Base-by-base conservation (phyloP, 2,113 vertebrate genomes). In the Gasterosteus nipponicus region DNA sequence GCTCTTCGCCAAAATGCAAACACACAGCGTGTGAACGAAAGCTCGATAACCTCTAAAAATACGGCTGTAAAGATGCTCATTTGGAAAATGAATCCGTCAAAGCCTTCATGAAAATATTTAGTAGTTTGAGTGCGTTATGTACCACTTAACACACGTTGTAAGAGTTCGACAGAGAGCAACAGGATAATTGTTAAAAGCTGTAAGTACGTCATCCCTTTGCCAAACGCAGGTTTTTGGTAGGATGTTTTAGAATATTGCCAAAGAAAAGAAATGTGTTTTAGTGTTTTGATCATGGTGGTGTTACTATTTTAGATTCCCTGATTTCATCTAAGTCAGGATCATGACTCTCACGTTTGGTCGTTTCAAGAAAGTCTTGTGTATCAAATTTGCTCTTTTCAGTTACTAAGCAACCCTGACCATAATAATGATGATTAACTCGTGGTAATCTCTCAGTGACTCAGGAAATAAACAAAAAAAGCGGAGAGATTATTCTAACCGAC, bases 151-250 rank as follows among this genome's bases (percentile, higher is more conserved):
- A 41, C 5, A 7, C 5, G 7, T 0, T 7, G 35, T 22, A 12
- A 19, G 26, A 19, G 11, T 70, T 5, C 38, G 46, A 61, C 12
- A 39, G 16, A 9, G 33, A 35, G 12, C 11, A 15, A 72, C 66
- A 56, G 65, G 12, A 41, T 61, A 64, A 70, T 66, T 57, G 33
- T 26, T 12, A 15, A 81, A 57, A 83, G 69, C 83, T 67, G 78
- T 54, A 70, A 75, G 49, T 72, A 71, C 64, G 26, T 82, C 58
- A 77, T 38, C 69, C 22, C 10, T 4, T n/a, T 1, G 35, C 33
- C 53, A n/a, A 33, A 66, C 61, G 70, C 22, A 54, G 35, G 39
- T 8, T 70, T 69, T 60, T 7, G 46, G 46, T 47, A 60, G 47
- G 60, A 5, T 0, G 4, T 49, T 78, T 70, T 19, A 39, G 44